Base-by-base conservation (phyloP, 2,888 invertebrate species). In the Harpalus rubripes region DNA sequence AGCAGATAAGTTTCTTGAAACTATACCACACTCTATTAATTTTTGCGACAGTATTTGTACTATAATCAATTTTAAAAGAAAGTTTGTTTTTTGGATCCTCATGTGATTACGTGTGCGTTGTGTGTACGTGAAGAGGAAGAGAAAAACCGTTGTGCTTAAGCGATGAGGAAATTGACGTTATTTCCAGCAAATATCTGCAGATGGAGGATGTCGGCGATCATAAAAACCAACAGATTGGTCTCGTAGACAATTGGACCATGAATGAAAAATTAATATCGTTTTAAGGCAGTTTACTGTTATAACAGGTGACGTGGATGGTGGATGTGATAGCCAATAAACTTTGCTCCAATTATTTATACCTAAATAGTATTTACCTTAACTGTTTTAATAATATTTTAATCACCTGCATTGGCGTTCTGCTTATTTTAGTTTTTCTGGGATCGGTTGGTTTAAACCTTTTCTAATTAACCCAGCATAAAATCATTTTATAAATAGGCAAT, bases 131-230 rank as follows among this genome's bases (percentile, higher is more conserved):
- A n/a, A 68, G 68, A 80, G 80, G 80, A 80, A 61, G 61, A 80
- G 79, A 79, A 58, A 59, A 59, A 80, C 80, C n/a, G 61, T 32
- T 80, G 16, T 16, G 56, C 10, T 76, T 76, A 76, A 76, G 68
- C 68, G 68, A 76, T 52, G 80, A 80, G 81, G 81, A 81, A 81
- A 81, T 81, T 81, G 61, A 18, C 58, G 52, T 63, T 61, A 80
- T 80, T 61, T 80, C 58, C 56, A 78, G 22, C 44, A 74, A 44
- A 74, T 44, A 44, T 44, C 44, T 26, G 72, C 44, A 74, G 72
- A 44, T 74, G 72, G 44, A 68, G 72, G 72, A 74, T 74, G 72
- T 74, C 72, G 72, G 18, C 22, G 15, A 74, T 74, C 41, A 74
- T 74, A 74, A 74, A 44, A 74, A 74, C n/a, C 41, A 68, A 15